Conservation (phyloP, 2,888 invertebrate species). For the Drosophila anomelani region DNA sequence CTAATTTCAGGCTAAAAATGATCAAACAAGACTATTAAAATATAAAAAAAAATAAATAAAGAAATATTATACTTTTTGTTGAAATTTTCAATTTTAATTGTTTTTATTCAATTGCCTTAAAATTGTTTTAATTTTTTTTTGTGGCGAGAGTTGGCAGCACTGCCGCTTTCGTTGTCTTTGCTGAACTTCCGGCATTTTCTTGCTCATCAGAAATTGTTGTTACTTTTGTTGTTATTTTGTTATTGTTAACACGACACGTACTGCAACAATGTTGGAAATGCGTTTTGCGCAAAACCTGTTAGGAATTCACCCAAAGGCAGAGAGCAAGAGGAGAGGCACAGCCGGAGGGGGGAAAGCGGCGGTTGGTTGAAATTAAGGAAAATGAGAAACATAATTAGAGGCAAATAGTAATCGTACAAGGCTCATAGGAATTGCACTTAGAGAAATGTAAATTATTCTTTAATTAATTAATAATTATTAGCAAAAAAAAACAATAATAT, state of each 20-base stretch:
- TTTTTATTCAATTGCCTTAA: neutral
- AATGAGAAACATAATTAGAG: conserved; percentile 45
- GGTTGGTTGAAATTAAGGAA: conserved; percentile 42
- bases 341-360: neutral
- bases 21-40: neutral
- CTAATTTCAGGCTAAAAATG: neutral
- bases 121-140: neutral
- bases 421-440: neutral
- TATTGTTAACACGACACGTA: conserved; percentile 45
- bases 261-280: conserved; percentile 47
- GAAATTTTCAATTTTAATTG: neutral
- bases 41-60: neutral
- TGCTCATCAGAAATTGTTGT: conserved; percentile 60
- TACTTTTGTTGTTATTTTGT: conserved; percentile 28
- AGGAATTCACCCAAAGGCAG: conserved; percentile 27
- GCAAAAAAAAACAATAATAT: neutral
- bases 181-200: conserved; percentile 73
- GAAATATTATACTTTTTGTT: neutral
- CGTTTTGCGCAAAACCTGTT: conserved; percentile 51
- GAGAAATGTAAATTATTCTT: neutral
- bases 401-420: conserved; percentile 25
- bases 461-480: neutral
- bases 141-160: conserved; percentile 1
- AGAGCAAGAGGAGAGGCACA: neutral
- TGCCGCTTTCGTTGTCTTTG: conserved; percentile 50